These are phyloP conservation scores for Wasmannia auropunctata DNA, from an alignment of 1,140 invertebrate genomes.

Conservation along the genomic window DNA sequence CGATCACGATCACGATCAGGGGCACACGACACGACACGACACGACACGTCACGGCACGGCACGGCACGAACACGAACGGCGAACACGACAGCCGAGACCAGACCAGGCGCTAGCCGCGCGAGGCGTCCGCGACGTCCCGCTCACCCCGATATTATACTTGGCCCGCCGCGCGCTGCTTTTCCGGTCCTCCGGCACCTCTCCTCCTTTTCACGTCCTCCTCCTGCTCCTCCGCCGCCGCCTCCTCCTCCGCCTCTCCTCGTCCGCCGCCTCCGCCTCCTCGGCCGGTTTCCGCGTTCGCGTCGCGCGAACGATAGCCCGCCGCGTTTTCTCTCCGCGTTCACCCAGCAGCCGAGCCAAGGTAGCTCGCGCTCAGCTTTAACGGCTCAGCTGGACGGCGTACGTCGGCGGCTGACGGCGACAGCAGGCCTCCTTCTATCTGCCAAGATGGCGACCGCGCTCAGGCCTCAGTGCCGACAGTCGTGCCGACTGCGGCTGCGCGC, in stretches of 20 bases:
- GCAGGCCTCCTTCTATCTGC: constrained; percentile 69
- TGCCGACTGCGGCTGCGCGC: neutral
- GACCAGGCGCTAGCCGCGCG: constrained; percentile 44
- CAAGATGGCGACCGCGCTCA: constrained; percentile 73
- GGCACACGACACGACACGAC: too few species aligned
- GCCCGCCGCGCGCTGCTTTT: constrained; percentile 15
- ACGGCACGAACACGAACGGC: constrained; percentile 12
- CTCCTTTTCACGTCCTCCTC: neutral
- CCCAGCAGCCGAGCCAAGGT: constrained; percentile 44
- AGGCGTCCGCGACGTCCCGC: constrained; percentile 47
- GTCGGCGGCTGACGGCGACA: constrained; percentile 69
- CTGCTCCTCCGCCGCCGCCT: neutral
- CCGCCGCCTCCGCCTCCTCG: neutral
- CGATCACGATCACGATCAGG: neutral
- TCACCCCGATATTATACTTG: constrained; percentile 41
- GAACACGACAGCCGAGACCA: neutral
- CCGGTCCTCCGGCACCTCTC: constrained; percentile 30
- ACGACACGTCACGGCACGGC: neutral
- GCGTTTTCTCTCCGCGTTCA: constrained; percentile 35
- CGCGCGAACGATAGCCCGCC: constrained; percentile 23
- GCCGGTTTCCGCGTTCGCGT: constrained; percentile 29
- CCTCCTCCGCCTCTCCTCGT: neutral
- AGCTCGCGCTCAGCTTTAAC: constrained; percentile 60
- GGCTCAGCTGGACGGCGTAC: constrained; percentile 70
- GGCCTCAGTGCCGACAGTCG: constrained; percentile 37